phyloP scores from a whole-genome alignment of 2,888 invertebrate genomes.

The Mythimna loreyi region DNA sequence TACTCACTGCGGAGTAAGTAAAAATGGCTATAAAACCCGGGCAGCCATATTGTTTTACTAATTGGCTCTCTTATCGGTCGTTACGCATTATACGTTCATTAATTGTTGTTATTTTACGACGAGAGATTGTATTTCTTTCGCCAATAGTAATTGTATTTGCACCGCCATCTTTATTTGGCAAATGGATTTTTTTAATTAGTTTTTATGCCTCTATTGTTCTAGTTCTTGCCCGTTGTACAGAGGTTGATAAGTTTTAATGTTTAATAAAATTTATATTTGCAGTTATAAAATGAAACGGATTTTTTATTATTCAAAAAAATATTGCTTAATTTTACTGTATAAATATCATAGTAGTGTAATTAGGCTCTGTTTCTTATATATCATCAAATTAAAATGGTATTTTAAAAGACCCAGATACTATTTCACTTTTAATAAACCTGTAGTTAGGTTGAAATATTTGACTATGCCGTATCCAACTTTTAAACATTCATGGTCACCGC shows the following conservation, averaged over 20 bases:
- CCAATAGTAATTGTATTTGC: conserved; percentile 66
- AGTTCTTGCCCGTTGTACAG: conserved; percentile 28
- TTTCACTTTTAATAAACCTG: background rate
- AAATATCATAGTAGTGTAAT: no score
- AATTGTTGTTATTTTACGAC: conserved; percentile 83
- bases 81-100: conserved; percentile 83
- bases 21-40: conserved; percentile 74
- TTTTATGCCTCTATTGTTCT: conserved; percentile 59
- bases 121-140: conserved; percentile 80
- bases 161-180: conserved; percentile 63
- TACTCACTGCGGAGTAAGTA: conserved; percentile 65
- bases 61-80: conserved; percentile 84
- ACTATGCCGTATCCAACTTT: background rate
- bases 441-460: background rate
- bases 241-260: conserved; percentile 27
- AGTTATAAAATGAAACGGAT: conserved; percentile 20
- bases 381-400: background rate
- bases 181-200: conserved; percentile 62
- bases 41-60: conserved; percentile 81
- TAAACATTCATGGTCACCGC: background rate
- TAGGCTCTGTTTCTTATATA: no score
- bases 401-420: background rate
- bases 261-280: conserved; percentile 10
- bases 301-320: background rate
- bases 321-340: conserved; percentile 15